A percentile compares a stretch with the other conserved stretches of the same genome.
phyloP scores from a whole-genome alignment of 2,888 invertebrate genomes.

The Disparrhopalites patrizii region DNA sequence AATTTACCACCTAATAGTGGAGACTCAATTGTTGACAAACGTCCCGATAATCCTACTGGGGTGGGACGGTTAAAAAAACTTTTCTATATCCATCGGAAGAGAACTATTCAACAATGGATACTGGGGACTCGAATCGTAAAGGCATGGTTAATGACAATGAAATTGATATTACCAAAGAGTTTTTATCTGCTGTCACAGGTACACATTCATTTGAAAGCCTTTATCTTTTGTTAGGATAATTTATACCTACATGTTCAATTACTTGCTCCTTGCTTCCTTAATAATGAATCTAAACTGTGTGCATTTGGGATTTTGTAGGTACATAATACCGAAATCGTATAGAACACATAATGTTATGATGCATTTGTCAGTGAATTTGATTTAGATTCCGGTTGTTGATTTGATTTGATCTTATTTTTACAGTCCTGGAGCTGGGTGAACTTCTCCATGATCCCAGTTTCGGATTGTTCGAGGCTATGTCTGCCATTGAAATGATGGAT shows the following conservation, averaged over 20 bases:
- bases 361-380: neutral
- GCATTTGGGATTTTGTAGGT: too few relatives aligned
- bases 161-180: constrained; percentile 21
- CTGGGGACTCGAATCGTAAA: too few relatives aligned
- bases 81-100: too few relatives aligned
- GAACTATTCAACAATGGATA: neutral
- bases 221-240: neutral
- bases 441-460: constrained; percentile 84
- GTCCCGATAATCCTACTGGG: too few relatives aligned
- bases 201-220: neutral
- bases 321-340: neutral
- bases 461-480: constrained; percentile 97
- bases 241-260: neutral
- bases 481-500: constrained; percentile 99
- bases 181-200: constrained; percentile 17
- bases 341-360: neutral
- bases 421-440: constrained; percentile 82
- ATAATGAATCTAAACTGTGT: too few relatives aligned
- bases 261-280: too few relatives aligned
- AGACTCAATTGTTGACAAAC: too few relatives aligned
- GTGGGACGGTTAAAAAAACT: too few relatives aligned
- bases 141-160: neutral
- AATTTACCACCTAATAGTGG: too few relatives aligned
- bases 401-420: constrained; percentile 32
- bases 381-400: too few relatives aligned